These are phyloP conservation scores for Bombus pascuorum DNA, from an alignment of 1,140 invertebrate genomes.

Conservation along the genomic window DNA sequence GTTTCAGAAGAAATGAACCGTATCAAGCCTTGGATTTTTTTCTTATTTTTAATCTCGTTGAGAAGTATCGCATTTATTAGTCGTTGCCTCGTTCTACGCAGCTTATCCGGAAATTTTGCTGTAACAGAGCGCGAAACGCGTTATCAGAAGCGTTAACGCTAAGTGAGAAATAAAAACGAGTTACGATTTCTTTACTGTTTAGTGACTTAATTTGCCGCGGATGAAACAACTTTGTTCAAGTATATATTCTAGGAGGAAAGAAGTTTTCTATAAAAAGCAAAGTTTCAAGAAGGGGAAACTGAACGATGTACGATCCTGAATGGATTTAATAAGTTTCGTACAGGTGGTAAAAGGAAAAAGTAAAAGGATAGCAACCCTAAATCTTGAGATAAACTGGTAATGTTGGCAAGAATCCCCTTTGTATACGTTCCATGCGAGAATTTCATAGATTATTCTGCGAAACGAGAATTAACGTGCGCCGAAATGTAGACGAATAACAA, in stretches of 20 bases:
- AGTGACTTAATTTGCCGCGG: neutral
- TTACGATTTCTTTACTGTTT: no score
- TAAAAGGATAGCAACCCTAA: neutral
- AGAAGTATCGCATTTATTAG: constrained; percentile 12
- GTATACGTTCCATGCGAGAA: neutral
- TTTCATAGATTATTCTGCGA: neutral
- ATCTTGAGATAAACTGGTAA: neutral
- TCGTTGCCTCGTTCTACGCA: neutral
- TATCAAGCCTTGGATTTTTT: neutral
- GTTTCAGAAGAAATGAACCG: constrained; percentile 22
- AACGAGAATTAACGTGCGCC: neutral
- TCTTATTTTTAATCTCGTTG: constrained; percentile 13
- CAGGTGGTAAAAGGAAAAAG: neutral
- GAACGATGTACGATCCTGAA: neutral
- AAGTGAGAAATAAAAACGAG: neutral
- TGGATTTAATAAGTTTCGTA: neutral
- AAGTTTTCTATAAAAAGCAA: neutral
- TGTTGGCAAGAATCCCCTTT: neutral
- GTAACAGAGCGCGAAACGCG: neutral
- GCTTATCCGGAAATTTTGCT: neutral
- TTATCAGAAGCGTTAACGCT: neutral
- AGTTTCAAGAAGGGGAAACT: neutral
- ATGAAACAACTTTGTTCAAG: no score
- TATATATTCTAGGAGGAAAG: no score
- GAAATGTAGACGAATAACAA: neutral